These are phyloP conservation scores for Tortricodes alternella DNA, from an alignment of 2,888 invertebrate genomes.

Conservation along the genomic window DNA sequence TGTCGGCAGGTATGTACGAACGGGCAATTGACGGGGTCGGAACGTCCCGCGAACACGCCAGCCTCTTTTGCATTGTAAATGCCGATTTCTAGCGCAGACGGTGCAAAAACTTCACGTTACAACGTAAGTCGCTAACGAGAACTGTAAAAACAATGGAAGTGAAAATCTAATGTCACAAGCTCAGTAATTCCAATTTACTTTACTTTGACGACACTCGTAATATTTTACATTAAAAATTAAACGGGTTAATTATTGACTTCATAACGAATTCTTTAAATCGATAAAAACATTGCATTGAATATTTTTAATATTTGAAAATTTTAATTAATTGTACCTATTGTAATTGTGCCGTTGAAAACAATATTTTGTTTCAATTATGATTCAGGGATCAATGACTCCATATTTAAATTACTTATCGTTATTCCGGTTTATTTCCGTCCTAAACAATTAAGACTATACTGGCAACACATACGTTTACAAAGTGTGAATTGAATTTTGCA, in stretches of 20 bases:
- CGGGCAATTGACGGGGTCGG: constrained; percentile 27
- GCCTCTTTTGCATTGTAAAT: constrained; percentile 39
- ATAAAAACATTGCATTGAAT: no score
- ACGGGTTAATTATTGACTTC: no score
- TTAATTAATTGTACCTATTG: no score
- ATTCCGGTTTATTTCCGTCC: constrained; percentile 8
- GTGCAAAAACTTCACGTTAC: constrained; percentile 3
- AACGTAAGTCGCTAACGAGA: constrained; percentile 8
- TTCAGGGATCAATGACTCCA: no score
- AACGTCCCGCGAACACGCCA: constrained; percentile 30
- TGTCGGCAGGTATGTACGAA: constrained; percentile 19
- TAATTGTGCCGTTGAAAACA: no score
- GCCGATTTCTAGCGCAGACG: constrained; percentile 19
- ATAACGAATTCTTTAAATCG: no score
- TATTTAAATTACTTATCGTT: no score
- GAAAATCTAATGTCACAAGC: neutral
- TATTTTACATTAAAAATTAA: no score
- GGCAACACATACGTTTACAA: constrained; percentile 35
- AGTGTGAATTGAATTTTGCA: constrained; percentile 46
- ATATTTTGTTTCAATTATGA: no score
- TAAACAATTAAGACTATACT: constrained; percentile 25
- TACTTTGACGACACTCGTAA: no score
- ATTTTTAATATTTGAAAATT: no score
- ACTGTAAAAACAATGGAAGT: constrained; percentile 8
- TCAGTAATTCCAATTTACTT: neutral